Conservation (phyloP, 2,888 invertebrate species). For the Drosophila koepferae region DNA sequence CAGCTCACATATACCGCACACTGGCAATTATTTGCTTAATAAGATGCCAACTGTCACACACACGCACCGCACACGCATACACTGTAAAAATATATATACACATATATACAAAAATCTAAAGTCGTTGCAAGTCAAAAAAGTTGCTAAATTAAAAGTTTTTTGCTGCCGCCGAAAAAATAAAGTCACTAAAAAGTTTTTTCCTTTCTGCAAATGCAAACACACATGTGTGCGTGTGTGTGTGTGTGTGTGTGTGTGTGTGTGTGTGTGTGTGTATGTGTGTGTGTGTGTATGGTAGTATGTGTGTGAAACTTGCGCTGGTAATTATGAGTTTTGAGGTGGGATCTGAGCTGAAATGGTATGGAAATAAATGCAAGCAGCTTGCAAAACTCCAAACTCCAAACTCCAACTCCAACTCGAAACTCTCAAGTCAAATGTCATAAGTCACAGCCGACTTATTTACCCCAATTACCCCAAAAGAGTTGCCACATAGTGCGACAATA, state of each 20-base stretch:
- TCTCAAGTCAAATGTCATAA: slow-evolving; percentile 18
- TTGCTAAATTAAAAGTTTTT: slow-evolving; percentile 74
- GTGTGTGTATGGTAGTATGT: slow-evolving; percentile 1
- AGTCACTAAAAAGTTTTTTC: slow-evolving; percentile 47
- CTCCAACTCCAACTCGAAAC: background rate
- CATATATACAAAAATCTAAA: background rate
- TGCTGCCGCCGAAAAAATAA: slow-evolving; percentile 40
- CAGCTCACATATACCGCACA: slow-evolving; percentile 13
- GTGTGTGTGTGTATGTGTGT: background rate
- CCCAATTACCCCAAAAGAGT: slow-evolving; percentile 14
- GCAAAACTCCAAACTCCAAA: slow-evolving; percentile 17
- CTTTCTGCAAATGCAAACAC: slow-evolving; percentile 6
- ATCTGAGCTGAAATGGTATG: slow-evolving; percentile 34
- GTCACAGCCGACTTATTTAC: background rate
- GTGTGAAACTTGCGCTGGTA: slow-evolving; percentile 45
- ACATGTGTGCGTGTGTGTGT: background rate
- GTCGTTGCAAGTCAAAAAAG: slow-evolving; percentile 48
- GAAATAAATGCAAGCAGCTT: slow-evolving; percentile 15
- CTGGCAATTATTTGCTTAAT: slow-evolving; percentile 50
- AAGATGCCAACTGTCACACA: slow-evolving; percentile 41
- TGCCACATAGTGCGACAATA: background rate
- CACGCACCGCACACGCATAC: background rate
- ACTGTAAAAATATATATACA: background rate
- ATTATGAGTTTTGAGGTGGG: slow-evolving; percentile 42
- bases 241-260: background rate